Evolutionary conservation across 2,888 invertebrate species (phyloP).

Genomic region (Lottia scabra): DNA sequence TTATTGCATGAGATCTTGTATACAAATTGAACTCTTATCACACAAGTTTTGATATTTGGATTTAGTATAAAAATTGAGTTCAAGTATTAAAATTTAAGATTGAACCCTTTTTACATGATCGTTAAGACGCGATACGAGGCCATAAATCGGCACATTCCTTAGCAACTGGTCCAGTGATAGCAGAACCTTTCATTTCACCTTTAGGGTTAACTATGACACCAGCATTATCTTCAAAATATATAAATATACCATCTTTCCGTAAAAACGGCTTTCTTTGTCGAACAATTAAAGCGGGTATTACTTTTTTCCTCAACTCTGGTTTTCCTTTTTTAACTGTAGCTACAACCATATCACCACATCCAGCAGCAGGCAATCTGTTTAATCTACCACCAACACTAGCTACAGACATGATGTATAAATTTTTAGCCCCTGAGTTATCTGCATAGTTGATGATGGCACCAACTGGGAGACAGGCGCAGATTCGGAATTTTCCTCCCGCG

Average conservation of each 20-base stretch:
- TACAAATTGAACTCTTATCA: too few species aligned
- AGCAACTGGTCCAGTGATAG: conserved; percentile 99
- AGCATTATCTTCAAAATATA: conserved; percentile 99
- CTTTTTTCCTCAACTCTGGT: conserved; percentile 99
- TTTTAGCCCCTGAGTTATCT: conserved; percentile 99
- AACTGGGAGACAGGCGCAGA: conserved; percentile 98
- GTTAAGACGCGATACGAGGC: conserved; percentile 99
- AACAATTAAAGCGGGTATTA: conserved; percentile 99
- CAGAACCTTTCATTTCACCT: conserved; percentile 99
- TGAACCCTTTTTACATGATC: too few species aligned
- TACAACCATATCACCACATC: conserved; percentile 98
- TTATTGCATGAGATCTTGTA: too few species aligned
- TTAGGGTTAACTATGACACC: conserved; percentile 99
- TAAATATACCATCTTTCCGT: conserved; percentile 98
- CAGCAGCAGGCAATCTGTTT: conserved; percentile 97
- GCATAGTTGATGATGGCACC: conserved; percentile 99
- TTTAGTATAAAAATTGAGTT: too few species aligned
- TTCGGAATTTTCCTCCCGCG: conserved; percentile 99
- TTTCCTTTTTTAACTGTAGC: conserved; percentile 99
- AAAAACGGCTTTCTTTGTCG: conserved; percentile 98
- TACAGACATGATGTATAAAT: conserved; percentile 98
- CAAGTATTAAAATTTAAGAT: too few species aligned
- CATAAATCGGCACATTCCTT: conserved; percentile 99
- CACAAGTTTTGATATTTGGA: too few species aligned
- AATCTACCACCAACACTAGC: conserved; percentile 98